Conservation (phyloP, 1,140 invertebrate species). For the Palaemon carinicauda region DNA sequence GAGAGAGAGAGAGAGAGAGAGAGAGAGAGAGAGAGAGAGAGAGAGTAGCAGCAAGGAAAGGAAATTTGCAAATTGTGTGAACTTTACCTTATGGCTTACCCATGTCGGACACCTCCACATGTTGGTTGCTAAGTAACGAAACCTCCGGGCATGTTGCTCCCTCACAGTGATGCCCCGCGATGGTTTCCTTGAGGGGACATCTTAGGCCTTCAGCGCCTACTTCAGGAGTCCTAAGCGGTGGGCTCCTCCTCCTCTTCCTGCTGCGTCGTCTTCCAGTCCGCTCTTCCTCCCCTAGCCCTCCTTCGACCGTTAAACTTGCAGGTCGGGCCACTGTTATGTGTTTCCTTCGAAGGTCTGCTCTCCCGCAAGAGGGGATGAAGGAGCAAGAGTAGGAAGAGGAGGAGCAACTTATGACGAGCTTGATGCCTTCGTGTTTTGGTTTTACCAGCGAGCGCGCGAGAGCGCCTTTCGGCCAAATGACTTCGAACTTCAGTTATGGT, state of each 20-base stretch:
- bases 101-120: conserved; percentile 55
- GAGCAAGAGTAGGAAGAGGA: no score
- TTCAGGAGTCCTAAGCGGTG: not conserved
- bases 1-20: not conserved
- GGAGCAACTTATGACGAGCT: no score
- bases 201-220: not conserved
- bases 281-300: no score
- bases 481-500: no score
- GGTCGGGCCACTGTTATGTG: no score
- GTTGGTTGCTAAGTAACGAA: conserved; percentile 46
- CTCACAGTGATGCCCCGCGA: not conserved
- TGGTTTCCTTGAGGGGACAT: not conserved
- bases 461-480: no score
- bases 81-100: conserved; percentile 48
- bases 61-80: not conserved
- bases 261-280: not conserved
- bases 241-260: not conserved
- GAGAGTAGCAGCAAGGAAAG: not conserved
- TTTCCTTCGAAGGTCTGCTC: no score
- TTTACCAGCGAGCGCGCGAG: no score
- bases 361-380: no score
- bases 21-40: not conserved
- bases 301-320: no score
- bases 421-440: no score
- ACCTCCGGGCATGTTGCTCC: conserved; percentile 40